These are phyloP conservation scores for Drosophila lacicola DNA, from an alignment of 2,888 invertebrate species.

Conservation along the genomic window DNA sequence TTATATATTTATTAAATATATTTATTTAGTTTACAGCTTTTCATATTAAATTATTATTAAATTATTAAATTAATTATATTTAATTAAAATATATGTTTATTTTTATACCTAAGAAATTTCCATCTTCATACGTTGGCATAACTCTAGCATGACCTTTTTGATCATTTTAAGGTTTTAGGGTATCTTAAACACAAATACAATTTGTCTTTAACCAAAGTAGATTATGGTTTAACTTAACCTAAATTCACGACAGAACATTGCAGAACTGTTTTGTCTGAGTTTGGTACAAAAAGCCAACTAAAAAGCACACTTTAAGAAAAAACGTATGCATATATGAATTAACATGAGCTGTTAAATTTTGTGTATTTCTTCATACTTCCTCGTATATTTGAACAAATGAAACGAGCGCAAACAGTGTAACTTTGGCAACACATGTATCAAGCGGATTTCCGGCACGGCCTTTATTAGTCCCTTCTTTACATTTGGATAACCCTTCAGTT, in stretches of 20 bases:
- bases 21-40: too few relatives aligned
- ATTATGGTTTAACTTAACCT: constrained; percentile 6
- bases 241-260: not conserved
- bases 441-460: constrained; percentile 13
- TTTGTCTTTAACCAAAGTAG: constrained; percentile 8
- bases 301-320: not conserved
- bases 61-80: too few relatives aligned
- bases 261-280: not conserved
- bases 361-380: not conserved
- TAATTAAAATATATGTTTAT: too few relatives aligned
- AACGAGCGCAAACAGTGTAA: constrained; percentile 26
- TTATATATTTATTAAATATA: too few relatives aligned
- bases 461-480: constrained; percentile 14
- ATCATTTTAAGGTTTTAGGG: not conserved
- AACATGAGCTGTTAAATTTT: not conserved
- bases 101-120: too few relatives aligned
- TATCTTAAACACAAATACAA: not conserved
- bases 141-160: too few relatives aligned
- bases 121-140: too few relatives aligned
- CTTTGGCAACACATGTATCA: constrained; percentile 41
- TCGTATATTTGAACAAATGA: constrained; percentile 6
- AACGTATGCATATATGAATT: not conserved
- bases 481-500: constrained; percentile 2
- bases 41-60: too few relatives aligned
- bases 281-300: not conserved